Evolutionary conservation across 2,797 vertebrate species (phyloP).

Genomic region (Eurystomus glaucurus): DNA sequence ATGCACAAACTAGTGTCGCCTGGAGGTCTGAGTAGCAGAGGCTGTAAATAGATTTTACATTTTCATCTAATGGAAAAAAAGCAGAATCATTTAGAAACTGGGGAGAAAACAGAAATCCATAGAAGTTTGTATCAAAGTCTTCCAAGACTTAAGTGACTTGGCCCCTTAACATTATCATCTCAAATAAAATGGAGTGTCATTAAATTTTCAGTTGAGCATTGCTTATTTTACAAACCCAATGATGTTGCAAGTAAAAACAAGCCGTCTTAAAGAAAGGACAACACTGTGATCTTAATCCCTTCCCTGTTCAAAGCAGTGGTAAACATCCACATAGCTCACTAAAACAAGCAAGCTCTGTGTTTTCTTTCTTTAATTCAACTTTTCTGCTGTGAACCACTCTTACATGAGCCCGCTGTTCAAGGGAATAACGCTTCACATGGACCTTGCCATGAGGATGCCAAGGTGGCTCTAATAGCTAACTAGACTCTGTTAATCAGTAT

Average conservation of each 20-base stretch:
- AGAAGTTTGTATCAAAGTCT: neutral
- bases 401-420: neutral
- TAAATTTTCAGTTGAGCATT: neutral
- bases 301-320: neutral
- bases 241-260: neutral
- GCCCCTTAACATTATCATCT: neutral
- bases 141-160: neutral
- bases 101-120: neutral
- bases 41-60: neutral
- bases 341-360: neutral
- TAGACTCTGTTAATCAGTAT: neutral
- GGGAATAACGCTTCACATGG: neutral
- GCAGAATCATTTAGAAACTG: neutral
- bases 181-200: neutral
- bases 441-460: neutral
- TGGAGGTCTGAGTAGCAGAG: fast-evolving
- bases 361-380: neutral
- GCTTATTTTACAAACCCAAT: neutral
- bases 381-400: neutral
- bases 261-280: neutral
- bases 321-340: neutral
- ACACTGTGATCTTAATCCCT: neutral
- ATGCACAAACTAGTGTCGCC: neutral
- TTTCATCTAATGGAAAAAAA: neutral
- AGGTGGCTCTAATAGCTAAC: neutral